A percentile compares a stretch with the other conserved stretches of the same genome.
These are phyloP conservation scores for Idaea straminata DNA, from an alignment of 2,888 invertebrate genomes.

Conservation along the genomic window DNA sequence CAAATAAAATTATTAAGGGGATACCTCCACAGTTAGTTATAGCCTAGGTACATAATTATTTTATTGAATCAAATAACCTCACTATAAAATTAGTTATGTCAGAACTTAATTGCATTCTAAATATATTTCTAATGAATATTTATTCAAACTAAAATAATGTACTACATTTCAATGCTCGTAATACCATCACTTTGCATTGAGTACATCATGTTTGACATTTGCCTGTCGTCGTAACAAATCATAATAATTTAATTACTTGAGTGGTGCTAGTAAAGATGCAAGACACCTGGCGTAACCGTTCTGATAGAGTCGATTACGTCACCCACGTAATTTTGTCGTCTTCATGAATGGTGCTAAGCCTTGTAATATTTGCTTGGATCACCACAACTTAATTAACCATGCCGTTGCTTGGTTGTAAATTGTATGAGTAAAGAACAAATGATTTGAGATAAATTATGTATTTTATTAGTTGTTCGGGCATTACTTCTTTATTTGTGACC, in stretches of 20 bases:
- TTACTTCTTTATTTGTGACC: background rate
- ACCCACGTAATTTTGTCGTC: constrained; percentile 37
- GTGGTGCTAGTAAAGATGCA: constrained; percentile 21
- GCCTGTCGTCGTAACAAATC: constrained; percentile 28
- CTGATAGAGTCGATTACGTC: constrained; percentile 11
- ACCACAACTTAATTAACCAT: background rate
- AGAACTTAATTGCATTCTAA: background rate
- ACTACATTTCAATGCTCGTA: background rate
- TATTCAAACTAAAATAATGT: background rate
- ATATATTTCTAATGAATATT: background rate
- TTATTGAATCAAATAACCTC: background rate
- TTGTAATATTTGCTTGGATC: constrained; percentile 2
- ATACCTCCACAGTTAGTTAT: background rate
- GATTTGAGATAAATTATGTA: background rate
- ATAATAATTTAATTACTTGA: constrained; percentile 40
- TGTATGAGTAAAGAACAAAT: background rate
- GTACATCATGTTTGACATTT: constrained; percentile 45
- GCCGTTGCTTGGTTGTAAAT: background rate
- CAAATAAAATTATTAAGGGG: background rate
- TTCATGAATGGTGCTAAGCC: constrained; percentile 6
- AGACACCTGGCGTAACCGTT: constrained; percentile 35
- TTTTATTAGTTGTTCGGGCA: constrained; percentile 8
- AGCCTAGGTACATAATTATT: background rate
- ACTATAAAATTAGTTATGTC: background rate
- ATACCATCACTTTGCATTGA: constrained; percentile 30